Conservation (phyloP, 2,888 invertebrate species). For the Dastarcus helophoroides region DNA sequence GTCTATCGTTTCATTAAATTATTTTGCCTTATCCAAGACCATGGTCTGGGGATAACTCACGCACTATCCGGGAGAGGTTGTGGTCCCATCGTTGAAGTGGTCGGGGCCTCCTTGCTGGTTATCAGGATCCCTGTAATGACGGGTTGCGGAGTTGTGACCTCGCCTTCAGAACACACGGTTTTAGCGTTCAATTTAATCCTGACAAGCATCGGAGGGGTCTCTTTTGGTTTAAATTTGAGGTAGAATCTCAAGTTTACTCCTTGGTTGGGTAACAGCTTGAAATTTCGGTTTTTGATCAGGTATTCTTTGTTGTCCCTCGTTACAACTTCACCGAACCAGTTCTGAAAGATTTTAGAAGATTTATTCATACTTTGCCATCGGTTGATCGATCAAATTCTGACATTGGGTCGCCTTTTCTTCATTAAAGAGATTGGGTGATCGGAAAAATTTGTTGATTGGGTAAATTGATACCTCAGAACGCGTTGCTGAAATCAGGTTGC, state of each 20-base stretch:
- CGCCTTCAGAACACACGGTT: conserved; percentile 41
- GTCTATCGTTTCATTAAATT: too few species aligned
- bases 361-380: too few species aligned
- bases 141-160: conserved; percentile 24
- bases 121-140: conserved; percentile 21
- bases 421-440: too few species aligned
- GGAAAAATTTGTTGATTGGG: too few species aligned
- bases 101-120: conserved; percentile 17
- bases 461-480: too few species aligned
- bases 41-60: neutral
- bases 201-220: conserved; percentile 34
- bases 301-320: conserved; percentile 48
- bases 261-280: conserved; percentile 44
- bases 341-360: too few species aligned
- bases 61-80: neutral
- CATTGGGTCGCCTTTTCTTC: too few species aligned
- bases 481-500: too few species aligned
- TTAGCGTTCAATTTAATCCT: conserved; percentile 42
- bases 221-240: conserved; percentile 44
- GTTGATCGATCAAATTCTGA: too few species aligned
- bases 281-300: conserved; percentile 47
- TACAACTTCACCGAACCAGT: conserved; percentile 46
- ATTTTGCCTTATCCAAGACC: too few species aligned
- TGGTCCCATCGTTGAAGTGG: conserved; percentile 9
- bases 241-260: conserved; percentile 46